Conservation (phyloP, 92 coral and sea anemone genomes). For the Paramuricea clavata region DNA sequence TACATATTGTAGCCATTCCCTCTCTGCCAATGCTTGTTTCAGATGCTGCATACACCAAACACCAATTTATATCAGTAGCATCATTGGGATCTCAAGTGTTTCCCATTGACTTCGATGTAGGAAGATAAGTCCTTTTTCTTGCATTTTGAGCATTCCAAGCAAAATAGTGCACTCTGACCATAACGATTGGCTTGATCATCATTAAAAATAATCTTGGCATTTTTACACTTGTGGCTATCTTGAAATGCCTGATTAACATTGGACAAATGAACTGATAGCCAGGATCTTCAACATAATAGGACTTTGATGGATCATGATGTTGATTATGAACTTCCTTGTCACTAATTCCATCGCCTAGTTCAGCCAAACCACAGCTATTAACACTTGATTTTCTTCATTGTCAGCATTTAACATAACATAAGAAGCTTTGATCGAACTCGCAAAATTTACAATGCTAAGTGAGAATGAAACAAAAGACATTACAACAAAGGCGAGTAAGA, state of each 20-base stretch:
- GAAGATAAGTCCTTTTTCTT: constrained; percentile 45
- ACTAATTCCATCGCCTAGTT: too few species aligned
- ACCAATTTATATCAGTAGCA: constrained; percentile 58
- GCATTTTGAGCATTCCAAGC: constrained; percentile 52
- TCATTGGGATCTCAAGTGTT: constrained; percentile 49
- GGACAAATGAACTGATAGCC: constrained; percentile 61
- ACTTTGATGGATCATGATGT: neutral
- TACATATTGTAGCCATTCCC: constrained; percentile 62
- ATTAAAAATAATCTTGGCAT: constrained; percentile 42
- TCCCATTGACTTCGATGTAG: constrained; percentile 51
- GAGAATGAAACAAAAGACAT: too few species aligned
- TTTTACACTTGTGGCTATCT: constrained; percentile 45
- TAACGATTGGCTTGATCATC: constrained; percentile 57
- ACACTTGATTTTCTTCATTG: too few species aligned
- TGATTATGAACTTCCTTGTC: too few species aligned
- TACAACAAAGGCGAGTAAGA: too few species aligned
- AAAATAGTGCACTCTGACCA: constrained; percentile 60
- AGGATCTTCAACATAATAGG: constrained; percentile 35
- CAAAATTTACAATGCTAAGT: too few species aligned
- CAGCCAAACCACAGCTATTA: too few species aligned
- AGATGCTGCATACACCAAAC: constrained; percentile 64
- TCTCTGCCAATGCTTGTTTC: constrained; percentile 68
- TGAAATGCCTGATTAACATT: constrained; percentile 48
- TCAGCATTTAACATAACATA: too few species aligned
- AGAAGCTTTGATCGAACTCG: too few species aligned